Percentiles rank a stretch among this genome's conserved stretches.
Evolutionary conservation across 2,888 invertebrate genomes (phyloP).

Genomic region (Clistopyga incitator): DNA sequence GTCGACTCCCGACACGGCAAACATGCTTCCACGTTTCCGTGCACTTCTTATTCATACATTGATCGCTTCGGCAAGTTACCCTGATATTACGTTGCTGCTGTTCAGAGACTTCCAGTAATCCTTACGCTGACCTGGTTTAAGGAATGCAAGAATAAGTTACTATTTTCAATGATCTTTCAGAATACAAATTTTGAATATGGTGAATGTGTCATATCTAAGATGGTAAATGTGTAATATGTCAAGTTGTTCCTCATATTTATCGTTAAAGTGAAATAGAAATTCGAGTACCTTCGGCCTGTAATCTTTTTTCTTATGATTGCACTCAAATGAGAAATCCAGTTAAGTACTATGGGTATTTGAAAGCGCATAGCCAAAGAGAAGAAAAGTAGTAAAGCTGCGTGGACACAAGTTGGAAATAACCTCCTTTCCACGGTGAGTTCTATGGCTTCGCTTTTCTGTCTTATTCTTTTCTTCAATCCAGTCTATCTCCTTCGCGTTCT

Average conservation of each 20-base stretch:
- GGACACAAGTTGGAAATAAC: constrained; percentile 43
- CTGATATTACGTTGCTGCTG: constrained; percentile 33
- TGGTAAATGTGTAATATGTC: no score
- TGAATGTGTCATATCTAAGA: not conserved
- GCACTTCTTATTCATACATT: constrained; percentile 30
- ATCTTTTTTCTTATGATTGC: constrained; percentile 33
- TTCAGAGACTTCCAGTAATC: constrained; percentile 22
- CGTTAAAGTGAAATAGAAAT: not conserved
- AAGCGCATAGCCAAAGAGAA: constrained; percentile 17
- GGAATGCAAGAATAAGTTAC: not conserved
- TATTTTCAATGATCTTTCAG: not conserved
- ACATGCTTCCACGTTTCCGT: not conserved
- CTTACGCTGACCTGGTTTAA: not conserved
- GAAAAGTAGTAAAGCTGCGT: constrained; percentile 32
- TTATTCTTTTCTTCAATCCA: constrained; percentile 18
- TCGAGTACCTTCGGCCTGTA: constrained; percentile 5
- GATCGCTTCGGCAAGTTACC: constrained; percentile 34
- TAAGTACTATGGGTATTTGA: constrained; percentile 7
- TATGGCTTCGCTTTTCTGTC: constrained; percentile 18
- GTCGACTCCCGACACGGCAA: constrained; percentile 25
- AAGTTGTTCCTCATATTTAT: not conserved
- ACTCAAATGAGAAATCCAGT: constrained; percentile 42
- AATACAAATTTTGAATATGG: not conserved
- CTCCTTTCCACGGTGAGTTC: not conserved
- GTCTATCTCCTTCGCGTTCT: constrained; percentile 13